Conservation (phyloP, 2,797 vertebrate species). For the Sebastiscus albofasciatus region DNA sequence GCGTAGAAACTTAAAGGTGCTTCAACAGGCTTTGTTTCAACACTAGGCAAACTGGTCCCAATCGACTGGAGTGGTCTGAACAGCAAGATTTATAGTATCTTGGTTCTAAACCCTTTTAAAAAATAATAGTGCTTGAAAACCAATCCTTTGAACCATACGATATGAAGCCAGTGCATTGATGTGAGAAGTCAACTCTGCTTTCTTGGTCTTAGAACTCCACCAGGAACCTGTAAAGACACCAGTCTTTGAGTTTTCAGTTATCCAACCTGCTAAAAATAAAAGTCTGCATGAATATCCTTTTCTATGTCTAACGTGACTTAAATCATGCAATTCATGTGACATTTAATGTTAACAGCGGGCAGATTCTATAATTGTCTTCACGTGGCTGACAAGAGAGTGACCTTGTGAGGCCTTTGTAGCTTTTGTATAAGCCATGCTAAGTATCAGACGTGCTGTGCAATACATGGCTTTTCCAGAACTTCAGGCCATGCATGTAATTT, state of each 20-base stretch:
- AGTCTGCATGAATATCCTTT: not conserved
- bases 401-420: not conserved
- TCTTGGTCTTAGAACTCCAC: not conserved
- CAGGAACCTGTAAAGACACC: not conserved
- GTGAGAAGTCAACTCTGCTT: not conserved
- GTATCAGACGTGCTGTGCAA: slow-evolving; percentile 8
- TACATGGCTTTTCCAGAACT: slow-evolving; percentile 15
- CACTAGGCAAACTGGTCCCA: not conserved
- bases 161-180: not conserved
- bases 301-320: not conserved
- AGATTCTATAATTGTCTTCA: slow-evolving; percentile 8
- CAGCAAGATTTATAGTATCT: slow-evolving; percentile 6
- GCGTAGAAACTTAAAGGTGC: not conserved
- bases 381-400: not conserved
- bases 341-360: not conserved
- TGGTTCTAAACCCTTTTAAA: not conserved
- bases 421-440: not conserved
- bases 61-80: not conserved
- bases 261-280: not conserved
- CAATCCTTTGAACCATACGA: not conserved
- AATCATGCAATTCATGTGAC: not conserved
- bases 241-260: not conserved
- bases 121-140: not conserved
- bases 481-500: not conserved
- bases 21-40: not conserved